Percentiles rank a stretch among this genome's conserved stretches.
phyloP scores from a whole-genome alignment of 2,113 vertebrate genomes.

The Nerophis ophidion region DNA sequence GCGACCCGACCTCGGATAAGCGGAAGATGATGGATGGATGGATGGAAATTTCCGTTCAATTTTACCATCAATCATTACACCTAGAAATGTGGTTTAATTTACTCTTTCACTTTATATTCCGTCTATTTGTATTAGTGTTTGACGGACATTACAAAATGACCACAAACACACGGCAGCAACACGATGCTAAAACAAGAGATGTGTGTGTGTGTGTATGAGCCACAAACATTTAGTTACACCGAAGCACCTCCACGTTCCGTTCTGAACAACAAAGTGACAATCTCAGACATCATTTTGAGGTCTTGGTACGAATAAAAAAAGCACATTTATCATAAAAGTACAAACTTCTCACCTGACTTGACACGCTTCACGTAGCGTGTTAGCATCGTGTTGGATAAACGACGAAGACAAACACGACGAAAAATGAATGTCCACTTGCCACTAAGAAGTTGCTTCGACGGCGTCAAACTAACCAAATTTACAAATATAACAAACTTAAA shows the following conservation, averaged over 20 bases:
- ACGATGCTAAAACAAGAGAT: background rate
- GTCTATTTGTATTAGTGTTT: too few relatives aligned
- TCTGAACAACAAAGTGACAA: background rate
- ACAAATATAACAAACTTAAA: background rate
- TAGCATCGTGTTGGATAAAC: conserved; percentile 31
- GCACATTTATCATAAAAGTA: background rate
- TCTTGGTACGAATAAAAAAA: background rate
- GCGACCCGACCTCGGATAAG: too few relatives aligned
- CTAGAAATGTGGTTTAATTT: too few relatives aligned
- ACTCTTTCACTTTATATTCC: too few relatives aligned
- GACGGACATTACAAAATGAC: background rate
- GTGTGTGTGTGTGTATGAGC: background rate
- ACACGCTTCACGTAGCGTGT: conserved; percentile 59
- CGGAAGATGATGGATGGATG: too few relatives aligned
- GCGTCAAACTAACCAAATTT: background rate
- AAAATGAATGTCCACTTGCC: background rate
- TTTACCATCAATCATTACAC: too few relatives aligned
- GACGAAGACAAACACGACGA: background rate
- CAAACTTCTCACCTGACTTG: conserved; percentile 55
- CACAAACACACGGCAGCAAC: background rate
- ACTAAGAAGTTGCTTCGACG: too few relatives aligned
- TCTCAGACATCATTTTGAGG: too few relatives aligned
- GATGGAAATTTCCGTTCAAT: too few relatives aligned
- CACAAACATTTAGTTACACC: background rate
- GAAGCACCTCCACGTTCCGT: background rate